These are phyloP conservation scores for Anarhynchus alexandrinus DNA, from an alignment of 2,113 vertebrate genomes.

Conservation along the genomic window DNA sequence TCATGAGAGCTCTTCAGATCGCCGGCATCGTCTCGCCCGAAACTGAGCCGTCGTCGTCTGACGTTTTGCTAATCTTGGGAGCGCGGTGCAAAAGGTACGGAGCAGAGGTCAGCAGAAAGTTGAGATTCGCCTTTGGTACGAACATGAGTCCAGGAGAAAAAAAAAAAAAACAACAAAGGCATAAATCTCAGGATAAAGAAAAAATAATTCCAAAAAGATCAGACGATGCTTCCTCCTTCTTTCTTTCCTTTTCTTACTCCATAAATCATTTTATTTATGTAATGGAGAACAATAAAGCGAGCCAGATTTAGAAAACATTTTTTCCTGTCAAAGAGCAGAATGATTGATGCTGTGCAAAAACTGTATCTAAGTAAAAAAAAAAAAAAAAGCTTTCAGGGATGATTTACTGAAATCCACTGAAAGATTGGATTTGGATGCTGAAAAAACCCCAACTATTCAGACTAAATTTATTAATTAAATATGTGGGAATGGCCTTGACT, in stretches of 20 bases:
- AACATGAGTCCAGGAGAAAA: neutral
- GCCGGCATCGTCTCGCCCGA: neutral
- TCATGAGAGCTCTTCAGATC: neutral
- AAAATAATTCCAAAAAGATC: neutral
- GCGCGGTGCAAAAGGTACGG: accelerated
- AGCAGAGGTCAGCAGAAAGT: neutral
- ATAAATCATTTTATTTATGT: constrained; percentile 66
- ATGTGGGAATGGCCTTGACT: neutral
- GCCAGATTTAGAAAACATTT: constrained; percentile 48
- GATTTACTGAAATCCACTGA: constrained; percentile 44
- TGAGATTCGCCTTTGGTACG: neutral
- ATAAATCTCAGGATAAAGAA: neutral
- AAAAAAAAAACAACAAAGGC: neutral
- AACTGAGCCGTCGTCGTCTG: neutral
- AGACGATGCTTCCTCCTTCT: neutral
- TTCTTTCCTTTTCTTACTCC: neutral
- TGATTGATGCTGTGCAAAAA: constrained; percentile 59
- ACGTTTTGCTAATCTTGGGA: neutral
- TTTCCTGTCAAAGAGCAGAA: constrained; percentile 20
- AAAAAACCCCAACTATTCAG: neutral
- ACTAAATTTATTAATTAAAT: constrained; percentile 28
- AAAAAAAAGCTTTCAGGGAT: neutral
- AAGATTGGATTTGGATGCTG: neutral
- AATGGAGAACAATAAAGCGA: constrained; percentile 40
- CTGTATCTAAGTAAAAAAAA: neutral